phyloP scores from a whole-genome alignment of 2,113 vertebrate genomes.

The Charina bottae region DNA sequence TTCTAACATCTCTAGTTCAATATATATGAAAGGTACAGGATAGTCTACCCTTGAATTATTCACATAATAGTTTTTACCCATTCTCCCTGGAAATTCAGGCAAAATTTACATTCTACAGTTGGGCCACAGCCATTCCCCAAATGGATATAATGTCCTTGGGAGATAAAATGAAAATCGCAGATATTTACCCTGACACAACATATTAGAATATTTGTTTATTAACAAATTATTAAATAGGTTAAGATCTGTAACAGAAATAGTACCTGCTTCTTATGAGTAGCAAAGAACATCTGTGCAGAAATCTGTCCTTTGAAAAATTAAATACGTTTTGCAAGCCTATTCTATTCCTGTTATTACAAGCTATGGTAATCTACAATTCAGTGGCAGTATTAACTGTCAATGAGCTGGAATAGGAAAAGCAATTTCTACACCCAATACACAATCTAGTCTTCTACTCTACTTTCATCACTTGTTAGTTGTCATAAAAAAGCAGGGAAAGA shows the following conservation, averaged over 20 bases:
- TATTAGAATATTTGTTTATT: constrained; percentile 31
- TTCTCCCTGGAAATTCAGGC: not conserved
- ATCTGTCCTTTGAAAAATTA: not conserved
- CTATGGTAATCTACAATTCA: not conserved
- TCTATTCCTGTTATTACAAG: not conserved
- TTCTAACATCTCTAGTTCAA: not conserved
- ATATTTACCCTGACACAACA: not conserved
- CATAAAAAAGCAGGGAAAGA: not conserved
- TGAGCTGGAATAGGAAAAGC: not conserved
- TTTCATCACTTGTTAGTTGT: not conserved
- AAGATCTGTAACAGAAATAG: not conserved
- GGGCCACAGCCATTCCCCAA: not conserved
- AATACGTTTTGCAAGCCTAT: not conserved
- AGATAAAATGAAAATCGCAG: not conserved
- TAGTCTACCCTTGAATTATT: not conserved
- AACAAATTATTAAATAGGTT: not conserved
- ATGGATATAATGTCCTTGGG: constrained; percentile 8
- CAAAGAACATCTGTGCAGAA: not conserved
- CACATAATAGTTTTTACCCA: not conserved
- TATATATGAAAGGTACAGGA: not conserved
- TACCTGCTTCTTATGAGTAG: not conserved
- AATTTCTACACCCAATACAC: not conserved
- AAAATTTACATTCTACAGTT: not conserved
- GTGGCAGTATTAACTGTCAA: not conserved
- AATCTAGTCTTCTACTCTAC: not conserved